Evolutionary conservation across 1,140 invertebrate genomes (phyloP), one percentile per base, ranked within the genome.

Genomic region (Eurosta solidaginis): DNA sequence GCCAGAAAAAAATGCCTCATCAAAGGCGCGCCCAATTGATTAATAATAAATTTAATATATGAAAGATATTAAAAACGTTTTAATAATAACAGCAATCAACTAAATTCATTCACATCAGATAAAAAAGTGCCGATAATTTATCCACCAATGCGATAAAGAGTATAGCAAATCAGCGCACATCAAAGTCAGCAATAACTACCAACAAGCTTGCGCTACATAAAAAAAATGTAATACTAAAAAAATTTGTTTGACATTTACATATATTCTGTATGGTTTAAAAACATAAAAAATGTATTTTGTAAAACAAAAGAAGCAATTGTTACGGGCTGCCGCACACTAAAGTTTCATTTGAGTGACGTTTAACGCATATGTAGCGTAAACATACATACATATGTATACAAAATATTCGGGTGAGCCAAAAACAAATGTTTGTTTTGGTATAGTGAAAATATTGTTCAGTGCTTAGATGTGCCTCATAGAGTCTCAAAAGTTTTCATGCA

Each of bases 151-250:
- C 54, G 54, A 59, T 59, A 59, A 59, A 59, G 54, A 59, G 54
- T 22, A 29, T 33, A 47, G 33, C 33, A 68, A 68, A 68, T 68
- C 59, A 68, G 59, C 33, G 59, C 59, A 40, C 33, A 68, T 68
- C 59, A 68, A 68, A 22, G 59, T 40, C 59, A 68, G n/a, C 29
- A 42, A 68, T 68, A 68, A 68, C 36, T 33, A 29, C 17, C 54
- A 63, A 29, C 29, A 3, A 63, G 36, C n/a, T n/a, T n/a, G n/a
- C n/a, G n/a, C 54, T 0, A 63, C 52, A 29, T 14, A 59, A 27
- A 29, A 59, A n/a, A n/a, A n/a, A n/a, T n/a, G n/a, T n/a, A n/a
- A n/a, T n/a, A n/a, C n/a, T n/a, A 59, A 1, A 12, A 36, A 36
- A 33, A 33, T 47, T 47, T 47, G 14, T 47, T 9, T 9, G 12